These are phyloP conservation scores for Terebella lapidaria DNA, from an alignment of 2,888 invertebrate species.

Conservation along the genomic window DNA sequence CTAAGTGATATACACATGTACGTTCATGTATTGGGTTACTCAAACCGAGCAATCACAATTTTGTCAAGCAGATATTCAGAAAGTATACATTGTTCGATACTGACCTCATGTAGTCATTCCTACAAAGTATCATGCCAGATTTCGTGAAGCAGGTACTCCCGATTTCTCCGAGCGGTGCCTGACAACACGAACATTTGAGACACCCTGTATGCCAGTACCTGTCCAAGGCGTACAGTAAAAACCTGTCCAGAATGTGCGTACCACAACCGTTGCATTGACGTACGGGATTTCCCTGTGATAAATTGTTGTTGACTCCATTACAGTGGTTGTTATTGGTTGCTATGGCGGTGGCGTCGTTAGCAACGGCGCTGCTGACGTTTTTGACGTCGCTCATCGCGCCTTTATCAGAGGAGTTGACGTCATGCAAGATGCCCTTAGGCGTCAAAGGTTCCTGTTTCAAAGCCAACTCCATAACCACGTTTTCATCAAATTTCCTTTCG, in stretches of 20 bases:
- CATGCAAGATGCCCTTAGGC: neutral
- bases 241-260: slow-evolving; percentile 82
- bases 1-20: no score
- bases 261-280: slow-evolving; percentile 81
- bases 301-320: neutral
- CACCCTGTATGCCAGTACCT: slow-evolving; percentile 94
- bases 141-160: slow-evolving; percentile 88
- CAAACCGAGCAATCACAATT: no score
- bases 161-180: slow-evolving; percentile 82
- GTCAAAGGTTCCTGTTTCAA: neutral
- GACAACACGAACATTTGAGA: slow-evolving; percentile 88
- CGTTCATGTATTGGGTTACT: no score
- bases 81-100: slow-evolving; percentile 37
- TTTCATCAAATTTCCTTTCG: no score
- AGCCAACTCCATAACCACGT: no score
- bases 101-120: slow-evolving; percentile 91
- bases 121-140: slow-evolving; percentile 90
- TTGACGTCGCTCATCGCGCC: neutral
- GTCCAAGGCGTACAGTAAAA: slow-evolving; percentile 85
- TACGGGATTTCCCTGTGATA: slow-evolving; percentile 7
- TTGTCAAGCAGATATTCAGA: neutral
- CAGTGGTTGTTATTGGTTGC: neutral
- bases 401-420: neutral
- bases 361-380: neutral
- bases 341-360: no score